Percentiles rank a stretch among this genome's conserved stretches.
phyloP scores from a whole-genome alignment of 35 echinoderm and acorn worm species.

The Acanthaster planci region DNA sequence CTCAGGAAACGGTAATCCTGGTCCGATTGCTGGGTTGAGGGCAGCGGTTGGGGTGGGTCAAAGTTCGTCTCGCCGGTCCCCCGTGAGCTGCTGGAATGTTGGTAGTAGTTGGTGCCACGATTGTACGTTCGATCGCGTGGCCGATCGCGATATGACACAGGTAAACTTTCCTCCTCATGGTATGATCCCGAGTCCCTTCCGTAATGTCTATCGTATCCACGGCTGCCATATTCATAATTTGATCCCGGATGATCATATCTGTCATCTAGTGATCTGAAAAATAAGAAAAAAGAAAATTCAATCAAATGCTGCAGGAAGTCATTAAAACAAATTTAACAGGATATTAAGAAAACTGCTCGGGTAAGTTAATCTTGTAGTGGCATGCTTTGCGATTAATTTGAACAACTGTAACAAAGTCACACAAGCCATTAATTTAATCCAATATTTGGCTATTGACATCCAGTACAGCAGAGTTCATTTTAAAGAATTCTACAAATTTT shows the following conservation, averaged over 20 bases:
- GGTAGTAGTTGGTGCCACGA: conserved; percentile 84
- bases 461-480: no score
- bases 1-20: conserved; percentile 53
- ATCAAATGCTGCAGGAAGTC: not conserved
- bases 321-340: no score
- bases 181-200: conserved; percentile 67
- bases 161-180: conserved; percentile 80
- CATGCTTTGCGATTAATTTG: no score
- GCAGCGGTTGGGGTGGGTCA: conserved; percentile 9
- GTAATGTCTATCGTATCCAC: conserved; percentile 83
- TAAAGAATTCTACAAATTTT: no score
- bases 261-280: conserved; percentile 79
- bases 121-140: conserved; percentile 77
- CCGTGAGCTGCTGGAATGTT: conserved; percentile 58
- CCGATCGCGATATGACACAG: conserved; percentile 69
- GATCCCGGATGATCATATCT: conserved; percentile 68
- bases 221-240: conserved; percentile 87
- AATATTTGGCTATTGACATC: no score
- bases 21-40: conserved; percentile 25
- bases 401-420: no score
- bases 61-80: conserved; percentile 25
- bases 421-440: no score
- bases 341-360: no score
- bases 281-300: conserved; percentile 34
- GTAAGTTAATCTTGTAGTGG: no score